Base-by-base conservation (phyloP, 1,140 invertebrate species). In the Ostrea denselamellosa region DNA sequence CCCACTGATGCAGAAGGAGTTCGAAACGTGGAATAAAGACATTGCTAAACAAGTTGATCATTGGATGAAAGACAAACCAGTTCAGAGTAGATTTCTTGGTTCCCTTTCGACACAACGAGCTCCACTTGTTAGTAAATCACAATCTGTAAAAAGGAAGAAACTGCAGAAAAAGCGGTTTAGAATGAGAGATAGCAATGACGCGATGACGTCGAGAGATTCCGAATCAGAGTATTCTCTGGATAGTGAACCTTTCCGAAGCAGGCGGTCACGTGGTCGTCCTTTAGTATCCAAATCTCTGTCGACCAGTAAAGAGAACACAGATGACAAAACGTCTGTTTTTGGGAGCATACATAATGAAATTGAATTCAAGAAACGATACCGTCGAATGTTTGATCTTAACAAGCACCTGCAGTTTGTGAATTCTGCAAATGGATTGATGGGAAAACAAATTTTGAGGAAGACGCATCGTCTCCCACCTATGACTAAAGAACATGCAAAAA, bases 361-460 rank as follows among this genome's bases (percentile, higher is more conserved):
- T 34, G 89, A 89, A 87, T 89, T 87, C 28, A 86, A 86, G 51
- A 89, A 89, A 84, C 54, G 89, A 28, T 89, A 89, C 58, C 86
- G 86, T 25, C 56, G 89, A 56, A 84, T 89, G 51, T 89, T 81
- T 77, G 89, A 89, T 58, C 65, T 89, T n/a, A 85, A 89, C 58
- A 89, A 89, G 7, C 89, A 89, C 54, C 84, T 89, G 53, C 89
- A 89, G 85, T 89, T 89, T 87, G 89, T 89, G 53, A 89, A 89
- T 62, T 87, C 86, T 77, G 81, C 77, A 68, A 88, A 85, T 77
- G 84, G 85, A 83, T 25, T 89, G 2, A 87, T 82, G 14, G 89
- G 89, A 25, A 83, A 89, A 65, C 85, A 87, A 53, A 87, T 89
- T 34, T 19, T 51, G 3, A 86, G 87, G 28, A 54, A 87, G 85